Percentiles rank a stretch among this genome's conserved stretches.
Conservation (phyloP, 2,888 invertebrate species). For the Harpalus rubripes region DNA sequence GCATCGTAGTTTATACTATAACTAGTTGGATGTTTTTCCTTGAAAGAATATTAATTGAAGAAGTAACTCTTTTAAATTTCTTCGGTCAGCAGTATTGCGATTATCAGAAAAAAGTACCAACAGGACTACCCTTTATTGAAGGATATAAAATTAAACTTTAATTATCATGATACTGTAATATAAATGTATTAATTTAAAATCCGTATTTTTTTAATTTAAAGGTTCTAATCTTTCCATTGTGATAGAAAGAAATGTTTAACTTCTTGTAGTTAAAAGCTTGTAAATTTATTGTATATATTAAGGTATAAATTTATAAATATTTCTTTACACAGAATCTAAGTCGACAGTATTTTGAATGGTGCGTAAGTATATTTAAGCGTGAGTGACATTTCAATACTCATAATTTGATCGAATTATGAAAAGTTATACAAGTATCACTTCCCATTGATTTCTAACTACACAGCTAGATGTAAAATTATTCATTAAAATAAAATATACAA, state of each 20-base stretch:
- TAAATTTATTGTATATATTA: constrained; percentile 64
- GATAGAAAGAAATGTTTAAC: not conserved
- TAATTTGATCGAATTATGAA: constrained; percentile 30
- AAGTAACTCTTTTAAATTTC: constrained; percentile 92
- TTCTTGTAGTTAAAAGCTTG: constrained; percentile 54
- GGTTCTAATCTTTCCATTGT: constrained; percentile 3
- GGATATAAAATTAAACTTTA: constrained; percentile 82
- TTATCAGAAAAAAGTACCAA: constrained; percentile 91
- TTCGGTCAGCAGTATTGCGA: constrained; percentile 92
- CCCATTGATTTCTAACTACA: constrained; percentile 37
- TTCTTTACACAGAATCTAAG: constrained; percentile 55
- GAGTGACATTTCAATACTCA: constrained; percentile 56
- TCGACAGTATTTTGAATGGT: constrained; percentile 53
- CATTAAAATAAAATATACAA: constrained; percentile 44
- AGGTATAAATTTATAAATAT: constrained; percentile 65
- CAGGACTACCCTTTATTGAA: constrained; percentile 92
- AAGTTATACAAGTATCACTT: constrained; percentile 41
- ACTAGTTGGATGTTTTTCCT: constrained; percentile 96
- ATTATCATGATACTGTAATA: constrained; percentile 13
- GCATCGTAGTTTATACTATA: constrained; percentile 87
- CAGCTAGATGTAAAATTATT: constrained; percentile 38
- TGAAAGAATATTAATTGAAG: constrained; percentile 92
- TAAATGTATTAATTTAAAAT: not conserved
- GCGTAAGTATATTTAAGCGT: constrained; percentile 63
- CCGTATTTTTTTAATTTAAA: not conserved